Percentiles rank a stretch among this genome's conserved stretches.
phyloP scores from a whole-genome alignment of 2,888 invertebrate genomes.

The Dichetophora obliterata region DNA sequence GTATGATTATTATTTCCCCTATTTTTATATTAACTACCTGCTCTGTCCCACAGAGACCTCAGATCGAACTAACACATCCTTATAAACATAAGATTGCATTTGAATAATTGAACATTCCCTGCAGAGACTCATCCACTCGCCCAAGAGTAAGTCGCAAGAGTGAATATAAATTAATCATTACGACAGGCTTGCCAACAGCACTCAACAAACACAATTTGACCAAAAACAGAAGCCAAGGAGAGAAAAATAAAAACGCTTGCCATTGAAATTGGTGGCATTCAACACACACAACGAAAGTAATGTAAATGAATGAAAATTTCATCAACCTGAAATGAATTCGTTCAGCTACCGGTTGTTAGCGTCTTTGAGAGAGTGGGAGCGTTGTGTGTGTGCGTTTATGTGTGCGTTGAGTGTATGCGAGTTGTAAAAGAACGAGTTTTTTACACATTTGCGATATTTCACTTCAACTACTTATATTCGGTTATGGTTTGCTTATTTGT shows the following conservation, averaged over 20 bases:
- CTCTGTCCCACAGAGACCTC: not conserved
- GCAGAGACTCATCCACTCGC: not conserved
- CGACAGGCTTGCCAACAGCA: not conserved
- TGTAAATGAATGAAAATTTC: slow-evolving; percentile 17
- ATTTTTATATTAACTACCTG: not conserved
- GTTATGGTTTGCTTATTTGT: not conserved
- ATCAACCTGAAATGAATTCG: slow-evolving; percentile 19
- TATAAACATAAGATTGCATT: not conserved
- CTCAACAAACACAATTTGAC: too few species aligned
- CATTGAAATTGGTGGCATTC: not conserved
- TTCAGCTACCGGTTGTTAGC: not conserved
- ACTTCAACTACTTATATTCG: not conserved
- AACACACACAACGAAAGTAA: not conserved
- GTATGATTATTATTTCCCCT: not conserved
- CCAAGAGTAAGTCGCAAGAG: not conserved
- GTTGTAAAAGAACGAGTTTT: too few species aligned
- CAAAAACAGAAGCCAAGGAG: not conserved
- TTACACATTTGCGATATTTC: not conserved
- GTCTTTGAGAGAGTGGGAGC: too few species aligned
- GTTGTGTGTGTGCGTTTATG: slow-evolving; percentile 6
- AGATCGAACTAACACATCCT: not conserved
- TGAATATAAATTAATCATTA: slow-evolving; percentile 11
- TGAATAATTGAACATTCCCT: not conserved
- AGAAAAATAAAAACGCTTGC: not conserved
- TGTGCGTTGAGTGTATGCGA: not conserved